phyloP scores from a whole-genome alignment of 2,113 vertebrate species.

The Cyanoderma ruficeps region DNA sequence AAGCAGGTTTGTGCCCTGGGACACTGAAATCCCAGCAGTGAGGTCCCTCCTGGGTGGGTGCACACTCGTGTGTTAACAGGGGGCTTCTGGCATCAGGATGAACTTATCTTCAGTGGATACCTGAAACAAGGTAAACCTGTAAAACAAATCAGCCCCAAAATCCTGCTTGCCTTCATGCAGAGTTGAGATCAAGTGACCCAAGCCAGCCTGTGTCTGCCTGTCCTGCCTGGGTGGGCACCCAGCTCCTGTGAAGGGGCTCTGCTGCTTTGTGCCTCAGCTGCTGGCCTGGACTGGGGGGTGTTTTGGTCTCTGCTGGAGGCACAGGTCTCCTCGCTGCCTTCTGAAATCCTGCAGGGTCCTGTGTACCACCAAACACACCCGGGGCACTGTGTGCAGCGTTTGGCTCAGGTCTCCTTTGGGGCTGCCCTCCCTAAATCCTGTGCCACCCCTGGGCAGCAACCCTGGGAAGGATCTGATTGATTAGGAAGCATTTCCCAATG shows the following conservation, averaged over 20 bases:
- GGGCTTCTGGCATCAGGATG: neutral
- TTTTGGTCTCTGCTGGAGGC: neutral
- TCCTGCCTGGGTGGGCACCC: neutral
- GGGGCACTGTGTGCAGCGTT: neutral
- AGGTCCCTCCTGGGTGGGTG: accelerated
- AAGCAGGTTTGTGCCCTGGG: neutral
- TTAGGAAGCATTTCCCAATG: neutral
- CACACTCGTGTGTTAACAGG: accelerated
- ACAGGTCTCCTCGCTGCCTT: neutral
- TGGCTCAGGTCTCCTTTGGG: neutral
- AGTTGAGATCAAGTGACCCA: neutral
- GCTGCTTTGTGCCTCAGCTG: neutral
- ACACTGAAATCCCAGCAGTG: neutral
- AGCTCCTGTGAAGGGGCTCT: neutral
- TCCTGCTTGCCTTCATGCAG: neutral
- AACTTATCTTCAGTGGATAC: neutral
- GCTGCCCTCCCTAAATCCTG: neutral
- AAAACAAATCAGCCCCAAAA: neutral
- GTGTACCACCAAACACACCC: accelerated
- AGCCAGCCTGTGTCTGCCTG: neutral
- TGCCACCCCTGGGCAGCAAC: neutral
- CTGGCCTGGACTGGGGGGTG: neutral
- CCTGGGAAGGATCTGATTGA: neutral
- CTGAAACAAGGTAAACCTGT: neutral
- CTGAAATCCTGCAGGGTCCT: neutral